Evolutionary conservation across 2,888 invertebrate genomes (phyloP).

Genomic region (Charanyca ferruginea): DNA sequence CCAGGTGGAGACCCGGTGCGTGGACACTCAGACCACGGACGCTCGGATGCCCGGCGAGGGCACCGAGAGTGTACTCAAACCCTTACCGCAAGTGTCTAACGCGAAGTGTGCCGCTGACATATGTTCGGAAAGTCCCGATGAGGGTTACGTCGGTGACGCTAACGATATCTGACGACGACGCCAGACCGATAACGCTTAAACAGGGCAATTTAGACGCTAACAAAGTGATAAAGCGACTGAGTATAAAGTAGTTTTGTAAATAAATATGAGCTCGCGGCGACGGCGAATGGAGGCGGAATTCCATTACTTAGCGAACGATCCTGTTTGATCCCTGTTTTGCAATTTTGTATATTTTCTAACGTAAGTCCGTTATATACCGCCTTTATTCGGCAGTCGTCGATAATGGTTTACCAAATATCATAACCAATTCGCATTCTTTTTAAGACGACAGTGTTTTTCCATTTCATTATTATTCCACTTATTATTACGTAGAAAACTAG

Average conservation of each 20-base stretch:
- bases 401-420: constrained; percentile 66
- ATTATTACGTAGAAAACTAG: constrained; percentile 5
- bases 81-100: constrained; percentile 85
- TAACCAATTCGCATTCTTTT: constrained; percentile 61
- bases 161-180: constrained; percentile 93
- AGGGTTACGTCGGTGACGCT: constrained; percentile 96
- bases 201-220: constrained; percentile 86
- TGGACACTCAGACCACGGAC: constrained; percentile 92
- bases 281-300: constrained; percentile 63
- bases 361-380: constrained; percentile 57
- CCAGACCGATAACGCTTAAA: constrained; percentile 84
- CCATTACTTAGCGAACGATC: constrained; percentile 60
- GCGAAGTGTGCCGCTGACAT: constrained; percentile 89
- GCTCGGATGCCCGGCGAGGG: constrained; percentile 83
- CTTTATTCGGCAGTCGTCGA: constrained; percentile 57
- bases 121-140: constrained; percentile 95
- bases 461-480: constrained; percentile 14
- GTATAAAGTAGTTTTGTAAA: constrained; percentile 85
- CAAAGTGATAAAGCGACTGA: constrained; percentile 90
- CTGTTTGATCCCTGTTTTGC: constrained; percentile 74
- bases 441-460: constrained; percentile 39
- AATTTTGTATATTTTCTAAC: constrained; percentile 74
- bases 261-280: constrained; percentile 65
- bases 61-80: constrained; percentile 83
- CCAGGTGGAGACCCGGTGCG: constrained; percentile 91